Evolutionary conservation across 2,113 vertebrate genomes (phyloP).

Genomic region (Hemicordylus capensis): DNA sequence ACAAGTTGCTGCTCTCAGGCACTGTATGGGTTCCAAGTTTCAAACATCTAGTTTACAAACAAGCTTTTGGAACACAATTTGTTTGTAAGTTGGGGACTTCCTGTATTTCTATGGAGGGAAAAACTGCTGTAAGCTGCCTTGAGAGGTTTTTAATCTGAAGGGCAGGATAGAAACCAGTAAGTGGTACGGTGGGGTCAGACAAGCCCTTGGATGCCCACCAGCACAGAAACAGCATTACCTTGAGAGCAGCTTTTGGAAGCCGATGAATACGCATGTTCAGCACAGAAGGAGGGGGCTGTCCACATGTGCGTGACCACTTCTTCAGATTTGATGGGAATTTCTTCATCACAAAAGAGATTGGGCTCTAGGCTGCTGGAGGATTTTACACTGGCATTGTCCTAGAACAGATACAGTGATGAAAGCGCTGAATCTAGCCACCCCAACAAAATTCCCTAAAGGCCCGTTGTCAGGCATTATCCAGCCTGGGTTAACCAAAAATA

Average conservation of each 20-base stretch:
- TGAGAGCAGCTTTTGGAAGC: conserved; percentile 96
- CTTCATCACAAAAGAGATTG: conserved; percentile 96
- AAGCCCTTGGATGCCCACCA: not conserved
- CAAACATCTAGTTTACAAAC: too few relatives aligned
- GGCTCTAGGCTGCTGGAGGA: conserved; percentile 87
- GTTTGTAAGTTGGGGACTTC: too few relatives aligned
- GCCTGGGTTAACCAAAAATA: not conserved
- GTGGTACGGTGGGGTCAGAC: not conserved
- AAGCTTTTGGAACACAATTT: too few relatives aligned
- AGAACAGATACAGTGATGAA: conserved; percentile 35
- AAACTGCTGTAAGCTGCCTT: too few relatives aligned
- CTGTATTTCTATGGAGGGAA: too few relatives aligned
- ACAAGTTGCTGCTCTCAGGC: too few relatives aligned
- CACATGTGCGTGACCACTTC: conserved; percentile 99
- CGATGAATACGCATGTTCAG: conserved; percentile 96
- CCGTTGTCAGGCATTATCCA: not conserved
- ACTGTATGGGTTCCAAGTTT: too few relatives aligned
- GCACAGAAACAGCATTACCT: conserved; percentile 74
- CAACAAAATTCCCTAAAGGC: not conserved
- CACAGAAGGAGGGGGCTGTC: conserved; percentile 94
- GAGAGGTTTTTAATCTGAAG: too few relatives aligned
- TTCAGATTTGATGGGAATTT: conserved; percentile 98
- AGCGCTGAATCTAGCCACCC: conserved; percentile 15
- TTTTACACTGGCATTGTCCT: conserved; percentile 96
- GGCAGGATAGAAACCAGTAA: too few relatives aligned